phyloP scores from a whole-genome alignment of 2,113 vertebrate species.

The Cheilinus undulatus region DNA sequence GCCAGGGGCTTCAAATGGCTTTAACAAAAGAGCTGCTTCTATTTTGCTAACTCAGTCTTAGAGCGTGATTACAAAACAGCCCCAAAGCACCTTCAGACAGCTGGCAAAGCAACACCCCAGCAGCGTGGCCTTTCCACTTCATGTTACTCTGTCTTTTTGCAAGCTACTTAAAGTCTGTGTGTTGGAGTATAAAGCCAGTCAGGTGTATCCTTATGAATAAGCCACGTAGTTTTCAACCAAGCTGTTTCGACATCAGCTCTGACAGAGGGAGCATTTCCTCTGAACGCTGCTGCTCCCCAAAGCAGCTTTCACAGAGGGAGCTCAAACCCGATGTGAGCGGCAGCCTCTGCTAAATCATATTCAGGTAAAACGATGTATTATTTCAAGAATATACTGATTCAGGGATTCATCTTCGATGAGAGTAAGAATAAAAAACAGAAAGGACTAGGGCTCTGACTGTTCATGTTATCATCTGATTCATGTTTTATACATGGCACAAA shows the following conservation, averaged over 20 bases:
- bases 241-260: conserved; percentile 39
- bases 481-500: conserved; percentile 47
- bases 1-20: conserved; percentile 10
- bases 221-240: conserved; percentile 1
- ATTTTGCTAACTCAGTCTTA: conserved; percentile 49
- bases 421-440: not conserved
- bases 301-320: conserved; percentile 2
- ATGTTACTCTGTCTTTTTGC: not conserved
- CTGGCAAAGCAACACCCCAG: conserved; percentile 39
- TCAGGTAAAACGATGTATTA: not conserved
- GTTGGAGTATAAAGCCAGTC: conserved; percentile 11
- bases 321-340: conserved; percentile 17
- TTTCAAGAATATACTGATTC: not conserved
- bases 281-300: not conserved
- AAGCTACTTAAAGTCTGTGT: conserved; percentile 17
- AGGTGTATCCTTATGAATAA: conserved; percentile 22
- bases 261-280: conserved; percentile 14
- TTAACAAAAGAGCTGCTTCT: conserved; percentile 20
- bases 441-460: not conserved
- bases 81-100: conserved; percentile 52
- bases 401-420: conserved; percentile 33
- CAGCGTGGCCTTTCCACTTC: conserved; percentile 23
- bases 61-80: conserved; percentile 57
- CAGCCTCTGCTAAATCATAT: conserved; percentile 19
- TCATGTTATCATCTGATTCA: conserved; percentile 12